These are phyloP conservation scores for Spisula solida DNA, from an alignment of 2,888 invertebrate species.

Conservation along the genomic window DNA sequence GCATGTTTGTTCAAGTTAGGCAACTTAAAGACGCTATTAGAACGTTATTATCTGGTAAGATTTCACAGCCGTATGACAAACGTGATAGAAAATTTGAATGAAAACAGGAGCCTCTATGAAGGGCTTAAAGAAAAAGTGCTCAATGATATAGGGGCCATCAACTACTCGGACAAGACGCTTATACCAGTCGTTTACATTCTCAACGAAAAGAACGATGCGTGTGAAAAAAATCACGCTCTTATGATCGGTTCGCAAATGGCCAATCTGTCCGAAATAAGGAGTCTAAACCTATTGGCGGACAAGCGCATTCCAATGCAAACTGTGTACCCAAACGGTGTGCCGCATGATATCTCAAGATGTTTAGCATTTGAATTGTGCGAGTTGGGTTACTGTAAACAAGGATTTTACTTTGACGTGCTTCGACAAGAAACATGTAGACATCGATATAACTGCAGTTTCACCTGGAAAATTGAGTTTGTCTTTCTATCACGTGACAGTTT, in stretches of 20 bases:
- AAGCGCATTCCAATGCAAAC: conserved; percentile 28
- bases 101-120: neutral
- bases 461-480: conserved; percentile 32
- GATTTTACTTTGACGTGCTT: conserved; percentile 33
- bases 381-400: conserved; percentile 40
- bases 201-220: neutral
- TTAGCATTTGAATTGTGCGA: conserved; percentile 23
- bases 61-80: conserved; percentile 1
- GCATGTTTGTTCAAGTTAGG: conserved; percentile 21
- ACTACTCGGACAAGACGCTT: conserved; percentile 21
- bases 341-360: conserved; percentile 7
- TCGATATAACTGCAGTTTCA: conserved; percentile 25
- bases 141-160: neutral
- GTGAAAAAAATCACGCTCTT: conserved; percentile 24
- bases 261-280: conserved; percentile 23
- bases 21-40: neutral
- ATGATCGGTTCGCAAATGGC: conserved; percentile 22
- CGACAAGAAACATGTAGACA: conserved; percentile 16
- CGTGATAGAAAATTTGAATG: conserved; percentile 8
- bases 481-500: neutral
- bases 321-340: conserved; percentile 11
- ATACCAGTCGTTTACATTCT: conserved; percentile 35
- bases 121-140: conserved; percentile 20
- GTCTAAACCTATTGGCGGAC: neutral
- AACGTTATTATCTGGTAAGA: conserved; percentile 3